Base-by-base conservation (phyloP, 2,797 vertebrate genomes). In the Trichosurus vulpecula region DNA sequence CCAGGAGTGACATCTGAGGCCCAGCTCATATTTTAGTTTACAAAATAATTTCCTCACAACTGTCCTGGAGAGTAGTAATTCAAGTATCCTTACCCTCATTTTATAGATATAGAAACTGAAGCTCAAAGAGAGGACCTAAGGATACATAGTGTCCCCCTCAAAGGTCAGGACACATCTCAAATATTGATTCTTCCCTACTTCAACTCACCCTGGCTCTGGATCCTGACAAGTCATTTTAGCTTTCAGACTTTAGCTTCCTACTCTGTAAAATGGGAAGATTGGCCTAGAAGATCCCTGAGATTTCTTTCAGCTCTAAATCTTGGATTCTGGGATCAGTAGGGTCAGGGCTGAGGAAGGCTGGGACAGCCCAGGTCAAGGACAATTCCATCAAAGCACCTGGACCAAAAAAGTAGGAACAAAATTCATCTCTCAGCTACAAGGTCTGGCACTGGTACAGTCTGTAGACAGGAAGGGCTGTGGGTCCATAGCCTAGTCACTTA, bases 401-500 rank as follows among this genome's bases (percentile, higher is more conserved):
- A 14, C 57, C 57, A 58, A 58, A 58, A 58, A 58, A 58, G 13
- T 16, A 66, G 58, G 66, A 47, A 47, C 1, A 2, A 41, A 47
- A 47, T 22, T 81, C 74, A 81, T 81, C 19, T 81, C 6, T 27
- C 6, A 47, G 74, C n/a, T 10, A 25, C 22, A 47, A 27, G 19
- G 22, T 47, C n/a, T 81, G 66, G 66, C n/a, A 81, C 74, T 81
- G 74, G 16, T 47, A 74, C 22, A 47, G 74, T 87, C 41, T 51
- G 22, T 3, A 87, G 41, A 87, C 3, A 47, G 74, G 51, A 12
- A 53, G 0, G 91, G n/a, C 35, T 9, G 58, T 81, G n/a, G 5
- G 47, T 81, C 92, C 95, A 52, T 56, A 57, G 57, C 90, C 92
- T 52, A 10, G 89, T 51, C 91, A 94, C 90, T 16, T 19, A 61